Evolutionary conservation across 2,797 vertebrate genomes (phyloP), one percentile per base, ranked within the genome.

Genomic region (Melanotaenia boesemani): DNA sequence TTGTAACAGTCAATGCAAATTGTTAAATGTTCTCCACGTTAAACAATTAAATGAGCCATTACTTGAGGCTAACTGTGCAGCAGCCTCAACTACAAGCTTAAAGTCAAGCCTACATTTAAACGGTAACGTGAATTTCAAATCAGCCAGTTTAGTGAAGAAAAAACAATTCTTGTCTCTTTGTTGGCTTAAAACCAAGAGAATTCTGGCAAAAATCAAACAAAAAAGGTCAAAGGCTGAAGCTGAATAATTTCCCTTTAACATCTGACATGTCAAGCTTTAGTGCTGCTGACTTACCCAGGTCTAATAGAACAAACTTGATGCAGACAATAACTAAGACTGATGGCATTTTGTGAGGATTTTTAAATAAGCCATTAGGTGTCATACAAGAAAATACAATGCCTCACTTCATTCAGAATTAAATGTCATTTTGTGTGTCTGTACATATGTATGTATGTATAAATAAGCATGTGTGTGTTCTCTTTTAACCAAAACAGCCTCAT

Each of bases 171-270:
- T 5, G 18, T 56, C 74, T 41, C 68, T 67, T 67, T 67, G 52
- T 65, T 86, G 87, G 84, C 76, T 66, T 36, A 9, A 62, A 58
- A 80, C 75, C 84, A 85, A 63, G 24, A 77, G 55, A 67, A 54
- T 85, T 86, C 83, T 83, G 77, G 63, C 83, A 62, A 74, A 56
- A 82, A 65, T 65, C 50, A 69, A 88, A 87, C 68, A 82, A 71
- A 85, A 16, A 81, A 87, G 82, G 85, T 87, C 77, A 83, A 62
- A 72, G 74, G 70, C 73, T 18, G 1, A 56, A 57, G 68, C 1
- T 3, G 76, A 85, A 85, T 78, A 59, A 81, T 80, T 60, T 39
- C 69, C 67, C 22, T 60, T 66, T 60, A 81, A 70, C 7, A 64
- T 67, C 80, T 80, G 81, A 70, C 78, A 64, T 69, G 76, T 89